Evolutionary conservation across 2,797 vertebrate genomes (phyloP).

Genomic region (Acestrorhynchus altus): DNA sequence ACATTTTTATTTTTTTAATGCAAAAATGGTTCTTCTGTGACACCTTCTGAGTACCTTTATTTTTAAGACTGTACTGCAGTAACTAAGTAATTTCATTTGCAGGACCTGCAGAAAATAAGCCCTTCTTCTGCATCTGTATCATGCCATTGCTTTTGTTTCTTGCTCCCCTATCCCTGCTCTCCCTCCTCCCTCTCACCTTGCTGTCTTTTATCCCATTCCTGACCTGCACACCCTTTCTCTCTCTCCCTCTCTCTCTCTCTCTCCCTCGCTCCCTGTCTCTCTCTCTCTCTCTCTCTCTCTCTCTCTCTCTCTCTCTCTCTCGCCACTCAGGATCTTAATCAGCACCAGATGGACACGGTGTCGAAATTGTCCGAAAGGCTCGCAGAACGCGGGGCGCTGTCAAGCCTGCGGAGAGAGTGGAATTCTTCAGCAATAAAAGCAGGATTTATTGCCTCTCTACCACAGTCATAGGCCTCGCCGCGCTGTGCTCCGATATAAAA

Average conservation of each 20-base stretch:
- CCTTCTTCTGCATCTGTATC: no score
- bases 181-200: conserved; percentile 77
- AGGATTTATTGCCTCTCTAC: conserved; percentile 99
- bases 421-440: conserved; percentile 99
- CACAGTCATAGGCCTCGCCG: conserved; percentile 82
- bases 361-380: conserved; percentile 93
- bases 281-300: conserved; percentile 78
- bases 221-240: conserved; percentile 64
- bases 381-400: conserved; percentile 96
- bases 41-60: no score
- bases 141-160: conserved; percentile 63
- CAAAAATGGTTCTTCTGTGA: no score
- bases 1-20: no score
- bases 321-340: conserved; percentile 90
- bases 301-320: conserved; percentile 84
- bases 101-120: no score
- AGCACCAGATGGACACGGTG: conserved; percentile 97
- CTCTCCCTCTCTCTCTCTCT: conserved; percentile 49
- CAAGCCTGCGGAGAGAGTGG: conserved; percentile 96
- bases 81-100: no score
- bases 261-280: no score
- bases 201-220: conserved; percentile 66
- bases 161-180: conserved; percentile 70
- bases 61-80: no score
- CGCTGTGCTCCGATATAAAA: conserved; percentile 44